These are phyloP conservation scores for Andrena chrysosceles DNA, from an alignment of 2,888 invertebrate genomes.

Conservation along the genomic window DNA sequence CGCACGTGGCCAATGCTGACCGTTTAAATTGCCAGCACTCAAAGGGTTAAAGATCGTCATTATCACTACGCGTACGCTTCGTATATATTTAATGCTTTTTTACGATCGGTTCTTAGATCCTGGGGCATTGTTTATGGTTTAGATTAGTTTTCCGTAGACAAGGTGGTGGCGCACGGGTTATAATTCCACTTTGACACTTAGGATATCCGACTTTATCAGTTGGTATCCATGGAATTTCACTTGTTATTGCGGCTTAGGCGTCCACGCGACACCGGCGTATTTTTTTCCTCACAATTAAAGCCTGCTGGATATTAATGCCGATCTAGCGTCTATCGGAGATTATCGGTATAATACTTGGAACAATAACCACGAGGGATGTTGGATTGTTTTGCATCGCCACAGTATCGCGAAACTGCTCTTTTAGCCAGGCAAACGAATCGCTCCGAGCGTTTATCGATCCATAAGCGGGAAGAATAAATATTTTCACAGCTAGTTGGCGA, in stretches of 20 bases:
- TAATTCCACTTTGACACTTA: constrained; percentile 15
- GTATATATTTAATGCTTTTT: neutral
- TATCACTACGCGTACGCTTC: neutral
- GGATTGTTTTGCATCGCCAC: neutral
- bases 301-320: neutral
- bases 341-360: neutral
- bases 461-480: neutral
- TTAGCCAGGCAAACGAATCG: neutral
- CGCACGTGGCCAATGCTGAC: too few species aligned
- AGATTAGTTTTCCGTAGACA: neutral
- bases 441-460: neutral
- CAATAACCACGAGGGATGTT: neutral
- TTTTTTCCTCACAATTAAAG: constrained; percentile 5
- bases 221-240: neutral
- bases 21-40: too few species aligned
- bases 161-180: neutral
- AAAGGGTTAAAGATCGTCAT: too few species aligned
- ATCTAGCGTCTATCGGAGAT: neutral
- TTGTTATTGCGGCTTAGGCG: neutral
- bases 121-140: neutral
- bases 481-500: neutral
- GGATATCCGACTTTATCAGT: constrained; percentile 12
- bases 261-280: neutral
- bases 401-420: neutral
- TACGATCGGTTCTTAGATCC: neutral